Evolutionary conservation across 2,113 vertebrate genomes (phyloP).

Genomic region (Megaceryle torquata): DNA sequence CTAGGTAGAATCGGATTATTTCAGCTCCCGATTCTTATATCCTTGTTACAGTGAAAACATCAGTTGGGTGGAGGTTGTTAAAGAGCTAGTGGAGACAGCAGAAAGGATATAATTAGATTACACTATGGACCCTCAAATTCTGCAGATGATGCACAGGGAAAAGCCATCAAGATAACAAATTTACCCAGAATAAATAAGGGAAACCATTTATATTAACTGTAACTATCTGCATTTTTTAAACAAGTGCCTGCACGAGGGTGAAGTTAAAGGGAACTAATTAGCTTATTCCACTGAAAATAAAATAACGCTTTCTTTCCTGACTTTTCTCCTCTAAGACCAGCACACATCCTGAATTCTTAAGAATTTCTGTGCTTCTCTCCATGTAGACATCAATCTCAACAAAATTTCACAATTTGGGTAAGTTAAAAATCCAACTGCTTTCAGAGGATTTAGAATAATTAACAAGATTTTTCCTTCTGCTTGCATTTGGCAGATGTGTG

Average conservation of each 20-base stretch:
- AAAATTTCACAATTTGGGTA: constrained; percentile 26
- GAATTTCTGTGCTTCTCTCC: background rate
- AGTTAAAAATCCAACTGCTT: constrained; percentile 40
- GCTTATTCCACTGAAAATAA: background rate
- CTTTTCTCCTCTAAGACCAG: background rate
- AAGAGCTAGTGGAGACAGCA: background rate
- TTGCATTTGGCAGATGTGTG: background rate
- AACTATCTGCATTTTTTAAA: constrained; percentile 37
- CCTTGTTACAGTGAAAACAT: background rate
- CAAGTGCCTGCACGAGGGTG: background rate
- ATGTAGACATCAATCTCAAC: background rate
- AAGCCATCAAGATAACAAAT: background rate
- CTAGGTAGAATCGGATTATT: background rate
- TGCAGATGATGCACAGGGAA: background rate
- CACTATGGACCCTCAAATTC: background rate
- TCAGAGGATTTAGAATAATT: constrained; percentile 50
- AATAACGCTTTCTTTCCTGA: background rate
- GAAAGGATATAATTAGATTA: background rate
- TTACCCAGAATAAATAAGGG: background rate
- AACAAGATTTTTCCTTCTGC: constrained; percentile 29
- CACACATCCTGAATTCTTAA: background rate
- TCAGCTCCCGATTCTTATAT: background rate
- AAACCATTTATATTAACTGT: constrained; percentile 5
- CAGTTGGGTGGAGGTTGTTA: background rate
- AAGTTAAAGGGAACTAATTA: constrained; percentile 25